These are phyloP conservation scores for Drosophila pseudotakahashii DNA, from an alignment of 2,888 invertebrate genomes.

Conservation along the genomic window DNA sequence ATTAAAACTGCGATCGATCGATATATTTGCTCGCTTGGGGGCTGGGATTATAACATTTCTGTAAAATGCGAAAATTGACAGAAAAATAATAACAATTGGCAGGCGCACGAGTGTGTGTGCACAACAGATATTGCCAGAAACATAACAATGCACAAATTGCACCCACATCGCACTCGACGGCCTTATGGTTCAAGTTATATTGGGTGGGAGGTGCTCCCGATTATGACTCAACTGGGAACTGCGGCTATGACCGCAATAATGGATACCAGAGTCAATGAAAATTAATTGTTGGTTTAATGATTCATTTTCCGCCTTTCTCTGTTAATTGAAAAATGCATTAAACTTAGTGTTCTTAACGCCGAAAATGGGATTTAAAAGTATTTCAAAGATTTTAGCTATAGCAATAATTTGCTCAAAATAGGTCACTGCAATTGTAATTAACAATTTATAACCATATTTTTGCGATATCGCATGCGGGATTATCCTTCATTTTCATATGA, in stretches of 20 bases:
- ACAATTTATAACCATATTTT: background rate
- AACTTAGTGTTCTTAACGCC: conserved; percentile 32
- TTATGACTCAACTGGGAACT: conserved; percentile 30
- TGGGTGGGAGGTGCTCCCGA: conserved; percentile 11
- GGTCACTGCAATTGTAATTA: conserved; percentile 16
- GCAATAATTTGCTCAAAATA: background rate
- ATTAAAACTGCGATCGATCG: conserved; percentile 41
- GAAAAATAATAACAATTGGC: conserved; percentile 58
- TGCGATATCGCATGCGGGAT: conserved; percentile 1
- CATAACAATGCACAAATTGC: conserved; percentile 42
- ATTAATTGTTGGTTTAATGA: conserved; percentile 70
- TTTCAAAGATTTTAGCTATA: background rate
- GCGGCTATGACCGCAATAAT: conserved; percentile 30
- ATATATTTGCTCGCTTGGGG: conserved; percentile 17
- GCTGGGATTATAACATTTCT: conserved; percentile 36
- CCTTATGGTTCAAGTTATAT: conserved; percentile 17
- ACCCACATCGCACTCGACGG: conserved; percentile 25
- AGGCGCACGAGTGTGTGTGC: conserved; percentile 23
- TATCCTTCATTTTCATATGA: conserved; percentile 17
- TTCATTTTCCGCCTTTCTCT: conserved; percentile 45
- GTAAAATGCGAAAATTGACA: conserved; percentile 53
- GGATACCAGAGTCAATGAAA: conserved; percentile 53
- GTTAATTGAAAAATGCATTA: conserved; percentile 49
- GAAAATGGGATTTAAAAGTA: background rate
- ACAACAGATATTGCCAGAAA: conserved; percentile 37